Percentiles rank a stretch among this genome's conserved stretches.
phyloP scores from a whole-genome alignment of 2,113 vertebrate genomes.

The Ondatra zibethicus region DNA sequence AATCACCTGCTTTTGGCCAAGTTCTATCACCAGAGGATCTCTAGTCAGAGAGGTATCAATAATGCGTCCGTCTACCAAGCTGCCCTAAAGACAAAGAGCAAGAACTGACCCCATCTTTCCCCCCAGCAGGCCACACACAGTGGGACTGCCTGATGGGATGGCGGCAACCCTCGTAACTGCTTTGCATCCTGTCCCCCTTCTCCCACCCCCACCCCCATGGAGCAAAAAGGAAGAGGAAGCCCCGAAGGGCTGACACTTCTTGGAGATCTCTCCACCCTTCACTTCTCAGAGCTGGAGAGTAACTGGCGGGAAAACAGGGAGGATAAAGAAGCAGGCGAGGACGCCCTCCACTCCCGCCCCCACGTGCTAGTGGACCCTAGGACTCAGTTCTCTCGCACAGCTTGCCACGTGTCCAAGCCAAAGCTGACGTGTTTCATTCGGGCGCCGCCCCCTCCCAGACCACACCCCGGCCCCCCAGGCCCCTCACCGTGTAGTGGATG shows the following conservation, averaged over 20 bases:
- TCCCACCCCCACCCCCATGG: not conserved
- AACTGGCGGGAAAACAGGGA: not conserved
- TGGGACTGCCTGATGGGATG: not conserved
- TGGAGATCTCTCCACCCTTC: conserved; percentile 1
- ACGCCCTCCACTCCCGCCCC: not conserved
- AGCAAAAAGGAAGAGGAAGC: conserved; percentile 47
- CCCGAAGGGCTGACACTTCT: conserved; percentile 11
- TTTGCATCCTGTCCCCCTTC: not conserved
- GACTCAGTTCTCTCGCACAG: not conserved
- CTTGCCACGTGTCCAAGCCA: conserved; percentile 73
- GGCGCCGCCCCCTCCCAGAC: conserved; percentile 57
- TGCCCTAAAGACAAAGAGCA: conserved; percentile 88
- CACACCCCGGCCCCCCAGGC: conserved; percentile 48
- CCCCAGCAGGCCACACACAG: not conserved
- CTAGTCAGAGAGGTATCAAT: conserved; percentile 94
- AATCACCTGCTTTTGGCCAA: conserved; percentile 97
- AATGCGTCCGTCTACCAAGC: conserved; percentile 93
- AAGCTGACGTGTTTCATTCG: conserved; percentile 93
- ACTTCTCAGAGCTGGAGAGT: conserved; percentile 6
- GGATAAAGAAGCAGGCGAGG: not conserved
- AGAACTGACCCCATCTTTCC: not conserved
- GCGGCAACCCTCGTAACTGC: not conserved
- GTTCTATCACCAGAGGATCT: conserved; percentile 94
- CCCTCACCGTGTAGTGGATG: conserved; percentile 96
- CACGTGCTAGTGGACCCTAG: conserved; percentile 58